These are phyloP conservation scores for Euspilapteryx auroguttella DNA, from an alignment of 2,888 invertebrate genomes.

Conservation along the genomic window DNA sequence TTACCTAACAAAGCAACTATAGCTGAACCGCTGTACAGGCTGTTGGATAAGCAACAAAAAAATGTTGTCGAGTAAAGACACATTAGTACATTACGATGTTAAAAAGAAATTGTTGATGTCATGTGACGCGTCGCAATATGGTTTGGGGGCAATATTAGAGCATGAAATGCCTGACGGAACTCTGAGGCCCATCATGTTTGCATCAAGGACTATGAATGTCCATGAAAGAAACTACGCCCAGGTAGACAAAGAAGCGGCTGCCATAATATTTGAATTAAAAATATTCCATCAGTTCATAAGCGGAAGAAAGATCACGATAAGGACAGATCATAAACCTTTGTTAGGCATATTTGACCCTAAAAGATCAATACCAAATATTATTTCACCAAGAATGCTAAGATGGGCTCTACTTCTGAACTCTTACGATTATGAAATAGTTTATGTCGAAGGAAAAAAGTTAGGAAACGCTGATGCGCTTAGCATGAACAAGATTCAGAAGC, in stretches of 20 bases:
- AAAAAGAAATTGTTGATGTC: slow-evolving; percentile 7
- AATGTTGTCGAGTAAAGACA: slow-evolving; percentile 7
- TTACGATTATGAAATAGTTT: slow-evolving; percentile 4
- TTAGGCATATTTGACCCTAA: slow-evolving; percentile 6
- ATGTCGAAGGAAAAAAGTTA: slow-evolving; percentile 3
- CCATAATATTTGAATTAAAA: slow-evolving; percentile 18
- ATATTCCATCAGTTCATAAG: slow-evolving; percentile 14
- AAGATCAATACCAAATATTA: slow-evolving; percentile 7
- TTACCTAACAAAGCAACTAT: slow-evolving; percentile 10
- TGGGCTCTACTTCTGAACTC: slow-evolving; percentile 5
- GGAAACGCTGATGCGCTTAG: slow-evolving; percentile 7
- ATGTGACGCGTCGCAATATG: slow-evolving; percentile 10
- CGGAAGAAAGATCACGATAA: slow-evolving; percentile 3
- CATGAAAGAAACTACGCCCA: slow-evolving; percentile 13
- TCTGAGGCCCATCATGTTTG: slow-evolving; percentile 13
- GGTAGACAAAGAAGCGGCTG: slow-evolving; percentile 15
- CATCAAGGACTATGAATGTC: slow-evolving; percentile 13
- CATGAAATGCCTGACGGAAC: slow-evolving; percentile 11
- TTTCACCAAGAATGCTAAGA: slow-evolving; percentile 6
- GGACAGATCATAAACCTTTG: slow-evolving; percentile 4
- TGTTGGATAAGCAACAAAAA: slow-evolving; percentile 10
- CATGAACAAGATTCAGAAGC: too few species aligned
- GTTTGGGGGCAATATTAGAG: slow-evolving; percentile 14
- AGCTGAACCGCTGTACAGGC: slow-evolving; percentile 12
- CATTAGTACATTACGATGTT: slow-evolving; percentile 5